Percentiles rank a stretch among this genome's conserved stretches.
Conservation (phyloP, 2,113 vertebrate species). For the Glaucidium brasilianum region DNA sequence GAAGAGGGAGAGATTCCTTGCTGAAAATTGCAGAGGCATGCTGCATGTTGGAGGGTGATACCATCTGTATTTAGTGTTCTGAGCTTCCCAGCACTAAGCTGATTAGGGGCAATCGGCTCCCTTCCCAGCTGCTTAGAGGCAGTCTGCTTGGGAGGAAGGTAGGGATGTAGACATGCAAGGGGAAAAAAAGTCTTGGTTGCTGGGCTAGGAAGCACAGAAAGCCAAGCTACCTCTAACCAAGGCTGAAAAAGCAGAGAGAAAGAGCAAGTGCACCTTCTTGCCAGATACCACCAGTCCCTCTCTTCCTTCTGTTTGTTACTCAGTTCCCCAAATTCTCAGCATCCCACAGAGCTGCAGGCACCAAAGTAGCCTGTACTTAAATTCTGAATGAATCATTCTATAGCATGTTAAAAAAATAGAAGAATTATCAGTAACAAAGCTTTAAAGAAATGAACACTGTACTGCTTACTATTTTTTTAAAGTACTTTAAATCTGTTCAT, state of each 20-base stretch:
- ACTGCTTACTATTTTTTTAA: not conserved
- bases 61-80: slow-evolving; percentile 17
- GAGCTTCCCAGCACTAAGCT: slow-evolving; percentile 23
- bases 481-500: not conserved
- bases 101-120: not conserved
- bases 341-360: not conserved
- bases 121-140: slow-evolving; percentile 24
- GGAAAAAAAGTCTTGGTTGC: not conserved
- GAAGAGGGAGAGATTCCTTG: not conserved
- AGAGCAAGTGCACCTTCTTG: not conserved
- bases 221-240: not conserved
- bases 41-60: not conserved
- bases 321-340: not conserved
- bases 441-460: not conserved
- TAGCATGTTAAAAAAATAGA: not conserved
- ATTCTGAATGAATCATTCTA: not conserved
- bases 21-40: not conserved
- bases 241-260: not conserved
- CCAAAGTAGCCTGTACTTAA: not conserved
- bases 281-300: not conserved
- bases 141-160: not conserved
- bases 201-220: not conserved
- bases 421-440: not conserved
- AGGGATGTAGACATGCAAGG: not conserved
- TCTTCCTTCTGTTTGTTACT: not conserved